Conservation (phyloP, 2,888 invertebrate species). For the Spisula solida region DNA sequence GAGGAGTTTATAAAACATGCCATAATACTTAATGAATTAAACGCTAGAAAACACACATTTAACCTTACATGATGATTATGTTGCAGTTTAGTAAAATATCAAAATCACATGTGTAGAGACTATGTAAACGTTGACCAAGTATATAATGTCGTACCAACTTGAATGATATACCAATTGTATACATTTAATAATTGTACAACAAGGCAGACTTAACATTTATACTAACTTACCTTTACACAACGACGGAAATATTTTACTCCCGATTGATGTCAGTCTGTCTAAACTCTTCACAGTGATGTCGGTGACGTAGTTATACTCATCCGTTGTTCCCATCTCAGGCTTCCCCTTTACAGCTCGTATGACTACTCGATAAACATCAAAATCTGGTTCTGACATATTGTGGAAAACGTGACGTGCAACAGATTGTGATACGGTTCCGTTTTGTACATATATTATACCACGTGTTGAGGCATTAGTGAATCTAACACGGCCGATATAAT, state of each 20-base stretch:
- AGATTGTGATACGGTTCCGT: background rate
- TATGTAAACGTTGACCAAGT: too few relatives aligned
- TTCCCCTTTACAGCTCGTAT: background rate
- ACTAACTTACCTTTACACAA: constrained; percentile 21
- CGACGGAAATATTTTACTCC: background rate
- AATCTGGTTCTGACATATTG: constrained; percentile 12
- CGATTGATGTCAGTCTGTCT: background rate
- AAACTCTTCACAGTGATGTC: constrained; percentile 7
- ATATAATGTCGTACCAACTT: too few relatives aligned
- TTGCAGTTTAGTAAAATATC: too few relatives aligned
- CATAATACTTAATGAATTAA: too few relatives aligned
- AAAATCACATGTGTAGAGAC: too few relatives aligned
- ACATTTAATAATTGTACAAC: background rate
- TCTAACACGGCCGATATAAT: background rate
- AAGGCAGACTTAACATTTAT: too few relatives aligned
- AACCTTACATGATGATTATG: too few relatives aligned
- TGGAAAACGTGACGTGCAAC: constrained; percentile 9
- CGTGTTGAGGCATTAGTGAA: background rate
- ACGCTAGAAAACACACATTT: too few relatives aligned
- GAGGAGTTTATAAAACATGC: too few relatives aligned
- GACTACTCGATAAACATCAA: constrained; percentile 19
- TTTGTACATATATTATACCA: constrained; percentile 30
- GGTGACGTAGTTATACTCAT: background rate
- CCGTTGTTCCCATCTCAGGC: too few relatives aligned
- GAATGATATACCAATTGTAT: background rate